phyloP scores from a whole-genome alignment of 35 echinoderm and acorn worm genomes.

The Apostichopus parvimensis region DNA sequence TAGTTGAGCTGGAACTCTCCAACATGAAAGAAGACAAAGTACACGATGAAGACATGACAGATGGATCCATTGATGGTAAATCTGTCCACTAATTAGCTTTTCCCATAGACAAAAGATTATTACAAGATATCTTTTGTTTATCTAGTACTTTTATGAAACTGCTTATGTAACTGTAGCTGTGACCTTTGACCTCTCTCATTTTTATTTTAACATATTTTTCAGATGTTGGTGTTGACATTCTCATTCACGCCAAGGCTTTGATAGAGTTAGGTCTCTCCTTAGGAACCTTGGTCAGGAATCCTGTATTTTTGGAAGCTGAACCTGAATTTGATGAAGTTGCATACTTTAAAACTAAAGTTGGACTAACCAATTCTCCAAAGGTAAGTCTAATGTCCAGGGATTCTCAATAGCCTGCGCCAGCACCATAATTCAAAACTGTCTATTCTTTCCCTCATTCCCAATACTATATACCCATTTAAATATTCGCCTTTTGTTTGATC shows the following conservation, averaged over 20 bases:
- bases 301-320: constrained; percentile 74
- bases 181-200: no score
- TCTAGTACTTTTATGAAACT: no score
- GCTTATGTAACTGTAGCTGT: no score
- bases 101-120: no score
- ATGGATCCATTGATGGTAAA: neutral
- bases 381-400: neutral
- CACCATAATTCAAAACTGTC: no score
- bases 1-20: constrained; percentile 80
- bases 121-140: no score
- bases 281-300: constrained; percentile 83
- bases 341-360: constrained; percentile 89
- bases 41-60: neutral
- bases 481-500: no score
- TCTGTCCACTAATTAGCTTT: no score
- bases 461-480: no score
- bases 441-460: no score
- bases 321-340: constrained; percentile 92
- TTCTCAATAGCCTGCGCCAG: no score
- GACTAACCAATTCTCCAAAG: constrained; percentile 75
- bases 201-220: neutral
- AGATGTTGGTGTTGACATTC: neutral
- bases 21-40: constrained; percentile 63
- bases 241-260: constrained; percentile 79
- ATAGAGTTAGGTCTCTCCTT: constrained; percentile 85